A percentile compares a stretch with the other conserved stretches of the same genome.
Conservation (phyloP, 2,113 vertebrate species). For the Coryphaenoides rupestris region DNA sequence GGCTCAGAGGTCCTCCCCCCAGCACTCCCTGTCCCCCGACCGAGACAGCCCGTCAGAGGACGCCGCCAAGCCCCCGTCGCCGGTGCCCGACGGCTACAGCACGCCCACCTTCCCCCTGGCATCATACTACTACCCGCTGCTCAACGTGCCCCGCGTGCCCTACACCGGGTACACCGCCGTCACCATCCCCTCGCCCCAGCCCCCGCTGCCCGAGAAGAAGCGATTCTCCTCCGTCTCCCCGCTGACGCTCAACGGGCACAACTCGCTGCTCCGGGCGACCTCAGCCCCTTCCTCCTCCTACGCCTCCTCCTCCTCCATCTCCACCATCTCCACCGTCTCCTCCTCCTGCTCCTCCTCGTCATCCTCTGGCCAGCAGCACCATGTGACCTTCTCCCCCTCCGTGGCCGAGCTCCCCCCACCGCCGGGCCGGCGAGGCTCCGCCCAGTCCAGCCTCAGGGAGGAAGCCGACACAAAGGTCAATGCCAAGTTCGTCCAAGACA, state of each 20-base stretch:
- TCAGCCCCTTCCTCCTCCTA: slow-evolving; percentile 42
- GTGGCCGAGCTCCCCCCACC: slow-evolving; percentile 53
- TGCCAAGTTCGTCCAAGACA: slow-evolving; percentile 89
- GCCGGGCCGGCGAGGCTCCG: slow-evolving; percentile 25
- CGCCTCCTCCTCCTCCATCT: too few species aligned
- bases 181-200: slow-evolving; percentile 74
- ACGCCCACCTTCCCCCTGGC: slow-evolving; percentile 84
- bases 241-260: slow-evolving; percentile 48
- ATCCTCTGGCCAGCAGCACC: slow-evolving; percentile 43
- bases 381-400: slow-evolving; percentile 70
- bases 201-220: slow-evolving; percentile 83
- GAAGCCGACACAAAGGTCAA: slow-evolving; percentile 63
- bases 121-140: slow-evolving; percentile 74
- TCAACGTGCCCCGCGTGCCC: slow-evolving; percentile 67
- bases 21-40: slow-evolving; percentile 44
- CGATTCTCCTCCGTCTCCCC: slow-evolving; percentile 53
- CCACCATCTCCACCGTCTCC: too few species aligned
- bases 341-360: too few species aligned
- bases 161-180: slow-evolving; percentile 76
- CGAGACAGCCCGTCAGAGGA: slow-evolving; percentile 37
- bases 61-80: slow-evolving; percentile 59
- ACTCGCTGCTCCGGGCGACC: slow-evolving; percentile 35
- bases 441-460: slow-evolving; percentile 33
- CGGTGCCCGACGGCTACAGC: slow-evolving; percentile 69
- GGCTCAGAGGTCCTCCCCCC: slow-evolving; percentile 56